These are phyloP conservation scores for Xiphophorus maculatus DNA, from an alignment of 2,113 vertebrate species.

Conservation along the genomic window DNA sequence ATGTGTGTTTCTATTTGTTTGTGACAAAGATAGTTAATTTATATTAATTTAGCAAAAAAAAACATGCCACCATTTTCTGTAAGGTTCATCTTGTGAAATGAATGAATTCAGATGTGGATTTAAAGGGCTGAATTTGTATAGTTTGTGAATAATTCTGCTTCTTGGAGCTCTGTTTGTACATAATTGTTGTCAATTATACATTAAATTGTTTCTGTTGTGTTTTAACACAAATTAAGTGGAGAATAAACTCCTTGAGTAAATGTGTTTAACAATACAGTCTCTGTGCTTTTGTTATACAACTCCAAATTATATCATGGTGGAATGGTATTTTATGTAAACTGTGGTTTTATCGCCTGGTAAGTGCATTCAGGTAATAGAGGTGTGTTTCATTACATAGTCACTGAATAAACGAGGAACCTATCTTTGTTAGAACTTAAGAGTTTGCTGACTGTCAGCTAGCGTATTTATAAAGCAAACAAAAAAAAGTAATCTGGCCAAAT, in stretches of 20 bases:
- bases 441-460: background rate
- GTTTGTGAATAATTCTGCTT: constrained; percentile 64
- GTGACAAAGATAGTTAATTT: constrained; percentile 19
- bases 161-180: constrained; percentile 52
- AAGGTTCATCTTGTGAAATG: constrained; percentile 12
- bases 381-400: background rate
- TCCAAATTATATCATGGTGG: background rate
- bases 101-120: constrained; percentile 26
- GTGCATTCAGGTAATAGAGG: background rate
- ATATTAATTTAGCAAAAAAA: constrained; percentile 26
- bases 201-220: constrained; percentile 30
- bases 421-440: background rate
- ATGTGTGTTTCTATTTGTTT: background rate
- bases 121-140: constrained; percentile 70
- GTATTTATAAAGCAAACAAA: background rate
- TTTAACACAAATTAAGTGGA: constrained; percentile 36
- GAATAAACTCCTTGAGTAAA: constrained; percentile 30
- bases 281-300: constrained; percentile 6
- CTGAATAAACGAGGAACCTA: background rate
- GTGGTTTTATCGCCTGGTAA: background rate
- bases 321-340: background rate
- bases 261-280: constrained; percentile 19
- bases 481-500: background rate
- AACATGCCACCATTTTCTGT: constrained; percentile 1
- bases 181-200: constrained; percentile 47